phyloP scores from a whole-genome alignment of 2,888 invertebrate genomes.

The Erpobdella octoculata region DNA sequence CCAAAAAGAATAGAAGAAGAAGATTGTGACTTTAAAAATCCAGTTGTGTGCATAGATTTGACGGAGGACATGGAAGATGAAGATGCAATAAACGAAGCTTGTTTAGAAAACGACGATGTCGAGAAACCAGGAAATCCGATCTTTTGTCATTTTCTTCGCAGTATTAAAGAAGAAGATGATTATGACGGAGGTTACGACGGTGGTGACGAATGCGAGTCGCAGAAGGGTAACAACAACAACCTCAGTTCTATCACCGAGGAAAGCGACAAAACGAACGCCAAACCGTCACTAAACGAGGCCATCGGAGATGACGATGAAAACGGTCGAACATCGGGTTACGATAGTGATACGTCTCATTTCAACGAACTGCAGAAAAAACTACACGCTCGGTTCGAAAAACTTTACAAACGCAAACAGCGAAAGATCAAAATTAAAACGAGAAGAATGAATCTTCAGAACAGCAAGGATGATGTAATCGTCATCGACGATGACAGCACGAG shows the following conservation, averaged over 20 bases:
- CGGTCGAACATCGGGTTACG: neutral
- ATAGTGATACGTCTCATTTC: neutral
- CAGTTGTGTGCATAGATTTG: neutral
- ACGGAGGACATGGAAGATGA: neutral
- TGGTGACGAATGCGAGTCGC: constrained; percentile 5
- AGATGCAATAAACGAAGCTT: constrained; percentile 6
- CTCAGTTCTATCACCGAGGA: neutral
- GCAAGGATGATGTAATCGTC: constrained; percentile 21
- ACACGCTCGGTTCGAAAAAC: constrained; percentile 3
- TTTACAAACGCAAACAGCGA: neutral
- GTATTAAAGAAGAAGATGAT: neutral
- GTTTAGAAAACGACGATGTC: constrained; percentile 4
- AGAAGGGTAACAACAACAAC: constrained; percentile 4
- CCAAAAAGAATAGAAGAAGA: neutral
- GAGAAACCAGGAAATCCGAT: neutral
- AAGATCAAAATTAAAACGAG: constrained; percentile 6
- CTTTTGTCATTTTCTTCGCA: neutral
- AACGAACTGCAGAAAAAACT: neutral
- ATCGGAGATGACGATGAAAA: neutral
- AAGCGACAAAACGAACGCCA: neutral
- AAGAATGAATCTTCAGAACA: neutral
- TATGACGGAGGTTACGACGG: constrained; percentile 24
- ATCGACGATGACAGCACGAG: constrained; percentile 17
- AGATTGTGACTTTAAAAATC: neutral
- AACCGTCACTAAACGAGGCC: neutral